Evolutionary conservation across 2,888 invertebrate genomes (phyloP).

Genomic region (Sminthurides aquaticus): DNA sequence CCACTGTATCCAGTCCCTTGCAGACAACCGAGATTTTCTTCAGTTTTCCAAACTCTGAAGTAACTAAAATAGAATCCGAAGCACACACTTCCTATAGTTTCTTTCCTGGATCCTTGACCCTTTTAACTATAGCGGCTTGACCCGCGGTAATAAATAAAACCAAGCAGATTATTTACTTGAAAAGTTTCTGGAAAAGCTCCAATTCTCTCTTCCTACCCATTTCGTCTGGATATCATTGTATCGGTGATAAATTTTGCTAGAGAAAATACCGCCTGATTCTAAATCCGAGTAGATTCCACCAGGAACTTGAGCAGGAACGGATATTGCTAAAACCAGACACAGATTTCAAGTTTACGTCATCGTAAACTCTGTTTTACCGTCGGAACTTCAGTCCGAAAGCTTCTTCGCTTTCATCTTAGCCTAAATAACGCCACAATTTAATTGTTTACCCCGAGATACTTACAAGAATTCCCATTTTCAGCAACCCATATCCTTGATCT

Average conservation of each 20-base stretch:
- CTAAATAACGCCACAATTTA: too few species aligned
- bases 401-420: too few species aligned
- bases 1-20: constrained; percentile 52
- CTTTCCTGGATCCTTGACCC: too few species aligned
- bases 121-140: too few species aligned
- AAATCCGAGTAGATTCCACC: constrained; percentile 74
- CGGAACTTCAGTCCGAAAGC: neutral
- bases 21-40: constrained; percentile 46
- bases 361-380: neutral
- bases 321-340: constrained; percentile 16
- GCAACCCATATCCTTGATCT: neutral
- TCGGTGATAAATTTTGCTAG: constrained; percentile 53
- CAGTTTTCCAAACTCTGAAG: neutral
- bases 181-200: constrained; percentile 67
- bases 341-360: neutral
- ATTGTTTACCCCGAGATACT: too few species aligned
- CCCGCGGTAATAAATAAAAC: too few species aligned
- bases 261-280: constrained; percentile 47
- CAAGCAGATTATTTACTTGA: too few species aligned
- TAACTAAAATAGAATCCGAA: neutral
- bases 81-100: too few species aligned
- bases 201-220: constrained; percentile 74
- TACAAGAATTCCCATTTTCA: neutral
- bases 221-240: constrained; percentile 70
- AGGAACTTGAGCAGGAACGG: constrained; percentile 58